These are phyloP conservation scores for Vespertilio murinus DNA, from an alignment of 2,797 vertebrate genomes.

Conservation along the genomic window DNA sequence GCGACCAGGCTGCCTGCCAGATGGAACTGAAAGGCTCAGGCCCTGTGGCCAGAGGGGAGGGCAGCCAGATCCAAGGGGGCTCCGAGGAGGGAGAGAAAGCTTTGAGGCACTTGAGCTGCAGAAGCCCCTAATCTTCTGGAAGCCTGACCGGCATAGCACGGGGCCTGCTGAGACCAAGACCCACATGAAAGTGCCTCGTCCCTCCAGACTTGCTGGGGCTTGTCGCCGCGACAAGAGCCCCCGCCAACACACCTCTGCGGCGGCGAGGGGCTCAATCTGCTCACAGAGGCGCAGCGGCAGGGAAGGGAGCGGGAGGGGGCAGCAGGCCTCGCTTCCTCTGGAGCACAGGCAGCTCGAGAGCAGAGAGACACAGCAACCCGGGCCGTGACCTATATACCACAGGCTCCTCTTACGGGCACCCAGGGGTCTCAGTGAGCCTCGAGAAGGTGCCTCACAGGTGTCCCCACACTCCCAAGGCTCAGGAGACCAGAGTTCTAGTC, in stretches of 20 bases:
- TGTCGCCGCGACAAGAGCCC: neutral
- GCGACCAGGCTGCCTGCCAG: neutral
- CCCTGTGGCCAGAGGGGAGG: neutral
- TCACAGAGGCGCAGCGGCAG: neutral
- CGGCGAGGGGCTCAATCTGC: neutral
- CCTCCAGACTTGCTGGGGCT: constrained; percentile 4
- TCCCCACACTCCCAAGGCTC: neutral
- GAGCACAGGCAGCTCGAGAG: neutral
- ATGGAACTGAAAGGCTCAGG: neutral
- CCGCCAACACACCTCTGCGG: neutral
- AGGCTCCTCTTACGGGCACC: neutral
- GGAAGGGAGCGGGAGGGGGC: neutral
- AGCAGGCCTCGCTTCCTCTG: neutral
- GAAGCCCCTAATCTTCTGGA: constrained; percentile 52
- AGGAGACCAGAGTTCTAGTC: neutral
- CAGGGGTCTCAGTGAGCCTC: neutral
- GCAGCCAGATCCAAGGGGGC: neutral
- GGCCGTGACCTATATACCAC: neutral
- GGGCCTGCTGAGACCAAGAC: constrained; percentile 47
- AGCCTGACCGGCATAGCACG: constrained; percentile 9
- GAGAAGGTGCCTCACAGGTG: neutral
- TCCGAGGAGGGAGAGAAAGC: neutral
- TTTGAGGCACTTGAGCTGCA: neutral
- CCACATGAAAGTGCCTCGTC: constrained; percentile 34
- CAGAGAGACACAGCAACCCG: neutral